Evolutionary conservation across 2,113 vertebrate species (phyloP), one percentile per base, ranked within the genome.

Genomic region (Athene cunicularia): DNA sequence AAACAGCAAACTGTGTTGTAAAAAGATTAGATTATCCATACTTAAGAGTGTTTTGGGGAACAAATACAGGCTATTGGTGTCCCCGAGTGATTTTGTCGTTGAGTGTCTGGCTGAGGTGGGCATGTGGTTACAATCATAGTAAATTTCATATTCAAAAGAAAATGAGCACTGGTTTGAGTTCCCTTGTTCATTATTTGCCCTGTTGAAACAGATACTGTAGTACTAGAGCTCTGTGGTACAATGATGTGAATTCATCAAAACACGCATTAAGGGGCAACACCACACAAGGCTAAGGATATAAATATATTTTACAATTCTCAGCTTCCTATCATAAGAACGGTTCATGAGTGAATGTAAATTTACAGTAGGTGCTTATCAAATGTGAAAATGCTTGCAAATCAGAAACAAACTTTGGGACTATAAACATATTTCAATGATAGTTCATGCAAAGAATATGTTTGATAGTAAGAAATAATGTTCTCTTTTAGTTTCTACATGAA

Each of bases 311-410:
- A 97, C 97, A 97, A 49, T 94, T 95, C 94, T 91, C 91, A 85
- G 93, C 96, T 95, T 96, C 92, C 83, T 49, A 90, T 90, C 93
- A 17, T 92, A 96, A 95, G 97, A 96, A 94, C 84, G 91, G 94
- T 96, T 97, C 94, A 94, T 28, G 64, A 94, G 89, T 95, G 93
- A 97, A 95, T 95, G 96, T 94, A 97, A 96, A 98, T 98, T 98
- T 97, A 98, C 95, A 97, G 96, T 95, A 98, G 97, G 98, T 98
- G 97, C 98, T 98, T 97, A 97, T 97, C 98, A 98, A 97, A 97
- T 96, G 95, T 95, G 97, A 98, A 97, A 98, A 98, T 88, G 93
- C 97, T 96, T 97, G 95, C 97, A 97, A 97, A 97, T 98, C 96
- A 97, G 97, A 97, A 98, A 96, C 97, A 94, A 98, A 98, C 96